A percentile compares a stretch with the other conserved stretches of the same genome.
These are phyloP conservation scores for Drosophila imparisetae DNA, from an alignment of 2,888 invertebrate species.

Conservation along the genomic window DNA sequence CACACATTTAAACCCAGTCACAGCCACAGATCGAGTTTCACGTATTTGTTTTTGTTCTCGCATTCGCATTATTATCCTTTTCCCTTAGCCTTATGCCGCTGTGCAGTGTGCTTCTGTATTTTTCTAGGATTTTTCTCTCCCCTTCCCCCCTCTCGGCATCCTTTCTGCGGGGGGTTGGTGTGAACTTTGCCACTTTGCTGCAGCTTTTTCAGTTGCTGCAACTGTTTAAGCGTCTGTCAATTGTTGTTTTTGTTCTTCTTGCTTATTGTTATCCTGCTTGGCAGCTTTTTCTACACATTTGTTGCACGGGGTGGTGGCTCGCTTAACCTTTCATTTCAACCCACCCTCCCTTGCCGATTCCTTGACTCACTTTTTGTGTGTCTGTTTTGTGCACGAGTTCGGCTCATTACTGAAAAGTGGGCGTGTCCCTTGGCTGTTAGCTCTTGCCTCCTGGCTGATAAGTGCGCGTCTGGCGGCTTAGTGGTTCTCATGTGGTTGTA, in stretches of 20 bases:
- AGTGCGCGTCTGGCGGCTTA: constrained; percentile 60
- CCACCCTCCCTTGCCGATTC: neutral
- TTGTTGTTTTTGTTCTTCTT: constrained; percentile 39
- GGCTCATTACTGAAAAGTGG: constrained; percentile 48
- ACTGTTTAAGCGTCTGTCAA: constrained; percentile 53
- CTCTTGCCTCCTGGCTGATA: constrained; percentile 64
- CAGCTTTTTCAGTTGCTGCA: constrained; percentile 63
- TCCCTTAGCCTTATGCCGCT: constrained; percentile 39
- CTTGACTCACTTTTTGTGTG: constrained; percentile 8
- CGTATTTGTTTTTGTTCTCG: constrained; percentile 62
- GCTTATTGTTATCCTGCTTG: constrained; percentile 48
- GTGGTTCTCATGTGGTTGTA: constrained; percentile 38
- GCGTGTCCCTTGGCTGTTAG: constrained; percentile 37
- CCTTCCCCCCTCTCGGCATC: neutral
- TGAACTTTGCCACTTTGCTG: constrained; percentile 83
- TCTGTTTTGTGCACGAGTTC: constrained; percentile 6
- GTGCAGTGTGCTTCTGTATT: constrained; percentile 22
- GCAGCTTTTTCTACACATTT: constrained; percentile 38
- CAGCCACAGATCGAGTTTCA: constrained; percentile 62
- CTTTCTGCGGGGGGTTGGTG: constrained; percentile 76
- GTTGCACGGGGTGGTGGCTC: constrained; percentile 45
- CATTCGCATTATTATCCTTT: constrained; percentile 68
- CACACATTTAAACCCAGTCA: constrained; percentile 21
- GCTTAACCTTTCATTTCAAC: constrained; percentile 31
- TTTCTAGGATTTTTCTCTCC: constrained; percentile 7